These are phyloP conservation scores for Phrynosoma blainvillii DNA, from an alignment of 2,113 vertebrate species.

Conservation along the genomic window DNA sequence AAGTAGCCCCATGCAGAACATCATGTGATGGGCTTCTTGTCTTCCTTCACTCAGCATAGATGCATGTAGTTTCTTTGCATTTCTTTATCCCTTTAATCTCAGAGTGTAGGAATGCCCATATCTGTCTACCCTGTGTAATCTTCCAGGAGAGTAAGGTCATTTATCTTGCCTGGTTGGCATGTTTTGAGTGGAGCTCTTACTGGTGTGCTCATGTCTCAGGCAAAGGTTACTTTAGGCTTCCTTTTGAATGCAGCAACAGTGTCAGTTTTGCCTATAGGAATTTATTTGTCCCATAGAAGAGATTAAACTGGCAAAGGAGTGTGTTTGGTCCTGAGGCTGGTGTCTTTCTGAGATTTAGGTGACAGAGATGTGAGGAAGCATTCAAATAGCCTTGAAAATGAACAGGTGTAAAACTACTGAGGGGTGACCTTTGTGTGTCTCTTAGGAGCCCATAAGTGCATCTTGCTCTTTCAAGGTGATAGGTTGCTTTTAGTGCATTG, in stretches of 20 bases:
- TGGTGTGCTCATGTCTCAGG: neutral
- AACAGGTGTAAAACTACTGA: neutral
- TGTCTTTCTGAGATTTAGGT: neutral
- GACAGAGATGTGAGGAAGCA: neutral
- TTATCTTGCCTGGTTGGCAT: neutral
- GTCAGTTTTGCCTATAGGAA: neutral
- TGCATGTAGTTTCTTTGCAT: no score
- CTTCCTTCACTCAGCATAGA: neutral
- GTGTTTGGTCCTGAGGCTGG: neutral
- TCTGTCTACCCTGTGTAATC: neutral
- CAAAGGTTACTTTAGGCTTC: neutral
- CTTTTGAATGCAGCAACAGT: neutral
- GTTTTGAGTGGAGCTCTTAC: neutral
- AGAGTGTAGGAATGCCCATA: neutral
- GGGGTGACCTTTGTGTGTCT: neutral
- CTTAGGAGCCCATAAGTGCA: no score
- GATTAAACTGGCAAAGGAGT: neutral
- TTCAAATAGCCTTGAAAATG: neutral
- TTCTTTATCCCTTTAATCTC: neutral
- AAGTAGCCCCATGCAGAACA: neutral
- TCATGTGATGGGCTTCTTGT: neutral
- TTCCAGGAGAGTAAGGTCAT: neutral
- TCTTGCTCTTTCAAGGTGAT: no score
- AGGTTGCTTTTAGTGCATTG: neutral
- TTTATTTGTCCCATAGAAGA: neutral